Evolutionary conservation across 2,797 vertebrate species (phyloP), one percentile per base, ranked within the genome.

Genomic region (Falco cherrug): DNA sequence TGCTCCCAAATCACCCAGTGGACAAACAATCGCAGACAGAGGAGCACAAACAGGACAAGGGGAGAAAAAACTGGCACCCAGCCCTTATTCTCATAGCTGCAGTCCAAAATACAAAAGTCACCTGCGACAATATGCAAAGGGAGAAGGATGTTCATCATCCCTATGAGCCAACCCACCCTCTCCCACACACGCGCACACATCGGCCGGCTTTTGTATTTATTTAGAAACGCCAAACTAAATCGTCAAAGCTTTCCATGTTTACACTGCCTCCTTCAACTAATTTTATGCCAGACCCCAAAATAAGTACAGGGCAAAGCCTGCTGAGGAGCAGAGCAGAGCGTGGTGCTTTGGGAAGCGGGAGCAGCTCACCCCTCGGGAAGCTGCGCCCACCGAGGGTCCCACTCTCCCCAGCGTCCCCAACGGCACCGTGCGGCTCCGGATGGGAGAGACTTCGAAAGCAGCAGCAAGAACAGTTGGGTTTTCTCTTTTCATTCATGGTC

Each of bases 391-490:
- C 16, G 4, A 12, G 1, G 41, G 9, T 67, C 35, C 28, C 56
- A 43, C 11, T 1, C 29, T 11, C 39, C 70, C 65, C 47, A 7
- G 33, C 19, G 47, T 7, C 20, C 4, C 85, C 13, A 28, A 7
- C 0, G 0, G 39, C 54, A 60, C 20, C 0, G 0, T 26, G 5
- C 0, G 4, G 13, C 70, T 79, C 24, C 48, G 61, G 20, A 16
- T 15, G 39, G 45, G 16, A 41, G 12, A 51, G 56, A 33, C 51
- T 39, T 56, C 6, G 68, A 60, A 60, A 15, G 29, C 41, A 76
- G 10, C 47, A 48, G 29, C 41, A 56, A 37, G 86, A 50, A 86
- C 11, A 10, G 19, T 3, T 43, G 14, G 3, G 16, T 24, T 70
- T 0, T 12, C 81, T 45, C 84, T 93, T 78, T 59, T 13, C 9